Conservation (phyloP, 2,888 invertebrate genomes). For the Diaperis boleti region DNA sequence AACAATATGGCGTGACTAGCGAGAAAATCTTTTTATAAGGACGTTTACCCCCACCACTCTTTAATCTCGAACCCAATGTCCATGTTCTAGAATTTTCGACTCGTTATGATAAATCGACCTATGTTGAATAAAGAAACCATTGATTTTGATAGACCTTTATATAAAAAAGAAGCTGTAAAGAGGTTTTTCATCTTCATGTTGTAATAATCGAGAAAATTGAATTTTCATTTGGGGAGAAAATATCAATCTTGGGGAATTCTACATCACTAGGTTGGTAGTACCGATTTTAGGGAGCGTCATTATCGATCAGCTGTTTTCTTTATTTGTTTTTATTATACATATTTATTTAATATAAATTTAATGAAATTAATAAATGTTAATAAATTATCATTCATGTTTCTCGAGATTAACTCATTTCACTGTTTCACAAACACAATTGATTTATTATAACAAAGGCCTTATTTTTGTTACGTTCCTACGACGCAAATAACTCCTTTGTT, state of each 20-base stretch:
- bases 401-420: no score
- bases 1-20: conserved; percentile 18
- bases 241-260: conserved; percentile 2
- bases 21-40: conserved; percentile 55
- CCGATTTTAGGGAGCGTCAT: conserved; percentile 3
- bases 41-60: conserved; percentile 48
- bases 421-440: no score
- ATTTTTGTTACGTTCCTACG: no score
- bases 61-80: conserved; percentile 52
- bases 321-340: conserved; percentile 14
- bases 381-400: not conserved
- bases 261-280: not conserved
- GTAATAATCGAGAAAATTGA: conserved; percentile 5
- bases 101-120: not conserved
- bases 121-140: not conserved
- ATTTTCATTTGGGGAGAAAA: not conserved
- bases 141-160: not conserved
- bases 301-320: conserved; percentile 36
- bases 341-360: no score
- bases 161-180: not conserved
- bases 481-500: no score
- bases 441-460: no score
- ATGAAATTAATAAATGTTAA: no score
- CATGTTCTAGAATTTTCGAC: conserved; percentile 44
- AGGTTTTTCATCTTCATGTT: conserved; percentile 4